Base-by-base conservation (phyloP, 2,888 invertebrate genomes). In the Himalopsyche kuldschensis region DNA sequence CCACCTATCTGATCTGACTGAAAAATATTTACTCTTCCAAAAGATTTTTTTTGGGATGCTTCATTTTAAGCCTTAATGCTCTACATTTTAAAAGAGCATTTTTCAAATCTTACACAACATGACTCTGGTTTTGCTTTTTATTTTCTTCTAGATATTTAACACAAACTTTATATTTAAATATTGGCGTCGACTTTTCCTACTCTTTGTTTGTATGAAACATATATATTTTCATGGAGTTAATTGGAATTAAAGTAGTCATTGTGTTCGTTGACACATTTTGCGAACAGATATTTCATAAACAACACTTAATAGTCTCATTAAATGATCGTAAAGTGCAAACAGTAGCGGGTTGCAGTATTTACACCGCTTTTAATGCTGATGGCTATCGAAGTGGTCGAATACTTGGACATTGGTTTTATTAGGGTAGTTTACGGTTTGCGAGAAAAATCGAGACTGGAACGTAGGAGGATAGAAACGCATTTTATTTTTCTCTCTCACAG, bases 401-500 rank as follows among this genome's bases (percentile, higher is more conserved):
- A 32, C 78, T 81, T 46, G 35, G 35, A 78, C 78, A 55, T 82
- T 78, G 78, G 78, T 78, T 82, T 82, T 82, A 82, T 82, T 82
- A 32, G 41, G 82, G 82, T 82, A 78, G 35, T 82, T 78, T 82
- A 78, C 82, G 63, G 78, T 17, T 46, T 30, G 76, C 46, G 30
- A 47, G 24, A 41, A 15, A 69, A 69, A 24, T 24, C 15, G 27
- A 15, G 15, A 27, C 69, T 30, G 69, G 30, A 69, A 69, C 15
- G 11, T 69, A 11, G 27, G 69, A 69, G 15, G 15, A 27, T 30
- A 69, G 27, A 11, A 69, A 69, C 69, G 27, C 69, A 69, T 69
- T 69, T 69, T 69, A 27, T 69, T 11, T 69, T 69, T 69, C 69
- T 69, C 69, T n/a, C 69, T n/a, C 8, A 30, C 11, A 27, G 24